These are phyloP conservation scores for Microcebus tavaratra DNA, from an alignment of 2,113 vertebrate species.

Conservation along the genomic window DNA sequence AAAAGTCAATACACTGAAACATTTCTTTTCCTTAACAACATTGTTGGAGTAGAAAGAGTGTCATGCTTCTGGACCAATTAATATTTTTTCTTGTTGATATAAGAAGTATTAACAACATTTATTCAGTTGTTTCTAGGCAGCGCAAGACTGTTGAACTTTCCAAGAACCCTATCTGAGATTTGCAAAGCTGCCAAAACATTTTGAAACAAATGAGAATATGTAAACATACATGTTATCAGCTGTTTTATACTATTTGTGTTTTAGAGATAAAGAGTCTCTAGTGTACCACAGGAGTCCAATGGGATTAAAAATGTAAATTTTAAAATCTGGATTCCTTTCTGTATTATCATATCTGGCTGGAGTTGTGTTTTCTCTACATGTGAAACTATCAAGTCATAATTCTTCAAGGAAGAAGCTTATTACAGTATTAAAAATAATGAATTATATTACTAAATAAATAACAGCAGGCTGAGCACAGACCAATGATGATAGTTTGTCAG, in stretches of 20 bases:
- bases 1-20: not conserved
- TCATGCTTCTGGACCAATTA: not conserved
- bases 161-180: constrained; percentile 31
- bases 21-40: constrained; percentile 28
- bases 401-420: constrained; percentile 15
- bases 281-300: not conserved
- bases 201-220: constrained; percentile 36
- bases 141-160: constrained; percentile 19
- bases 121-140: not conserved
- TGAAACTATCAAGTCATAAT: constrained; percentile 40
- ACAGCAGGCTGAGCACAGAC: not conserved
- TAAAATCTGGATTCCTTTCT: constrained; percentile 54
- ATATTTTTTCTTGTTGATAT: not conserved
- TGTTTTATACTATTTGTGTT: constrained; percentile 52
- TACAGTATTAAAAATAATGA: constrained; percentile 43
- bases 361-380: constrained; percentile 34
- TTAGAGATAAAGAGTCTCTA: constrained; percentile 23
- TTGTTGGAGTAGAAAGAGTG: not conserved
- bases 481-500: constrained; percentile 33
- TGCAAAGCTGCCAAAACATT: constrained; percentile 54
- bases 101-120: constrained; percentile 22
- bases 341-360: constrained; percentile 42
- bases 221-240: constrained; percentile 57
- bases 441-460: constrained; percentile 31
- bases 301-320: constrained; percentile 33